Evolutionary conservation across 2,888 invertebrate species (phyloP).

Genomic region (Polydrusus cervinus): DNA sequence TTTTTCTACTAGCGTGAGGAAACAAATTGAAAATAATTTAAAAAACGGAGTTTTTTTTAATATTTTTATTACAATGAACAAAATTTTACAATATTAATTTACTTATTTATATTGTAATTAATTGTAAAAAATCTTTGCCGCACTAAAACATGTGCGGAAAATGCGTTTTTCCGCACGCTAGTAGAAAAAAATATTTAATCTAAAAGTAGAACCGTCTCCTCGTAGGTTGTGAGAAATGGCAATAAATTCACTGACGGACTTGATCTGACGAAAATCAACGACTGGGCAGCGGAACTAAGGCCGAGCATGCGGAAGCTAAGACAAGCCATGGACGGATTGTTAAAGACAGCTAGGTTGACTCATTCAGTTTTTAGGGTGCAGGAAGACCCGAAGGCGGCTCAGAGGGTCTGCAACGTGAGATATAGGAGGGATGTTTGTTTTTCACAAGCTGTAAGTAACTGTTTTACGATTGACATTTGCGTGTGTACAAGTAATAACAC

Average conservation of each 20-base stretch:
- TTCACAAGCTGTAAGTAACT: constrained; percentile 86
- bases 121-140: too few species aligned
- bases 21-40: too few species aligned
- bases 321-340: constrained; percentile 85
- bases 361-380: constrained; percentile 89
- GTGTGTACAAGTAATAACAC: too few species aligned
- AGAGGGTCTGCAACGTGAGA: constrained; percentile 81
- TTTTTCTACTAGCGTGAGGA: too few species aligned
- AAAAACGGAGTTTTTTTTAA: too few species aligned
- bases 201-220: background rate
- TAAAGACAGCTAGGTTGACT: constrained; percentile 84
- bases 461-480: too few species aligned
- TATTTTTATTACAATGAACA: too few species aligned
- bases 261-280: constrained; percentile 80
- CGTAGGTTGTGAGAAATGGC: constrained; percentile 74
- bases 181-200: too few species aligned
- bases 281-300: constrained; percentile 84
- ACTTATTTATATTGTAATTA: too few species aligned
- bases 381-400: constrained; percentile 84
- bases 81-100: too few species aligned
- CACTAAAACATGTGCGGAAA: too few species aligned
- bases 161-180: too few species aligned
- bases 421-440: constrained; percentile 93
- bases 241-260: constrained; percentile 84
- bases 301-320: constrained; percentile 87